A percentile compares a stretch with the other conserved stretches of the same genome.
Evolutionary conservation across 2,888 invertebrate species (phyloP).

Genomic region (Dynastes tityus): DNA sequence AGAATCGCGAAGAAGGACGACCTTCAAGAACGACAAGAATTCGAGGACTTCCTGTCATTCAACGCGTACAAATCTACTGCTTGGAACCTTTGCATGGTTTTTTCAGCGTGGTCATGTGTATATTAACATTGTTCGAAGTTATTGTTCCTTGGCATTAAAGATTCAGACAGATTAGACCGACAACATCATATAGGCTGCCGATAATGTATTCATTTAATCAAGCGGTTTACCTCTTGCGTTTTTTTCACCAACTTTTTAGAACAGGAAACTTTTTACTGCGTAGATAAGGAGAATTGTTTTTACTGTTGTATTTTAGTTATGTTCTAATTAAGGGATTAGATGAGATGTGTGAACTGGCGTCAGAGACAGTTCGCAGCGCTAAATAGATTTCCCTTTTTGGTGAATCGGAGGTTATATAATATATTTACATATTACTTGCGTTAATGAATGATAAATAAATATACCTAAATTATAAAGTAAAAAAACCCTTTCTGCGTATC

Average conservation of each 20-base stretch:
- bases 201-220: slow-evolving; percentile 24
- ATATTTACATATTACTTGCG: no score
- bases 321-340: no score
- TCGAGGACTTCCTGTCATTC: slow-evolving; percentile 8
- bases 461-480: no score
- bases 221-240: background rate
- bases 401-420: no score
- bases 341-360: no score
- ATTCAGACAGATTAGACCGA: background rate
- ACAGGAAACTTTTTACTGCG: background rate
- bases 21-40: background rate
- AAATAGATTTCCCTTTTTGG: no score
- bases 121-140: slow-evolving; percentile 28
- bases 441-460: no score
- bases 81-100: background rate
- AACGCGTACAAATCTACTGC: background rate
- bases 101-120: background rate
- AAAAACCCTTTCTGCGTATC: no score
- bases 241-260: background rate
- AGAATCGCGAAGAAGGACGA: background rate
- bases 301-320: no score
- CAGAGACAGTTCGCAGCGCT: no score
- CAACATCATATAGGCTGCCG: background rate
- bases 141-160: slow-evolving; percentile 25
- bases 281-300: no score